Conservation (phyloP, 2,888 invertebrate genomes). For the Oscheius sp. region DNA sequence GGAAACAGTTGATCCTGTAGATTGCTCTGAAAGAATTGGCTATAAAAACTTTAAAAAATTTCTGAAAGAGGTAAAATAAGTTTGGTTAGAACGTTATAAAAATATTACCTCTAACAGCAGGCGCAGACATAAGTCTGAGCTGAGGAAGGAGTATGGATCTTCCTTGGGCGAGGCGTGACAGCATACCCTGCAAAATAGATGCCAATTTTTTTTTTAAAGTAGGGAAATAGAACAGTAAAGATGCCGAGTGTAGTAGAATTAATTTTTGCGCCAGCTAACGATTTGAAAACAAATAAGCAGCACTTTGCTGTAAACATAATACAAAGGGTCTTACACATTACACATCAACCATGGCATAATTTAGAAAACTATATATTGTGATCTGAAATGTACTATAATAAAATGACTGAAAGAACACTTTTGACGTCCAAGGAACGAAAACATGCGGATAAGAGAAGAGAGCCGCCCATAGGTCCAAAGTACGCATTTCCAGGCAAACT, state of each 20-base stretch:
- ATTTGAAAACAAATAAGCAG: not conserved
- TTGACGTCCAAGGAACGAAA: slow-evolving; percentile 8
- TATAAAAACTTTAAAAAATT: not conserved
- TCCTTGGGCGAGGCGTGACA: slow-evolving; percentile 26
- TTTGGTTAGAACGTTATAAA: too few species aligned
- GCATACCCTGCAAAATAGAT: slow-evolving; percentile 8
- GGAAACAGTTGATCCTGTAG: slow-evolving; percentile 15
- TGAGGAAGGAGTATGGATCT: not conserved
- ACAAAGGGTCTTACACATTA: not conserved
- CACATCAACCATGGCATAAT: too few species aligned
- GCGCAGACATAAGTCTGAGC: not conserved
- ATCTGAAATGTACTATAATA: too few species aligned
- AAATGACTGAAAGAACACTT: not conserved
- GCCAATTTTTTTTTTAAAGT: not conserved
- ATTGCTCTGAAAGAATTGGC: not conserved
- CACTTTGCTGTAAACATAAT: not conserved
- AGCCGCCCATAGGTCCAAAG: slow-evolving; percentile 24
- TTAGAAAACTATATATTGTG: not conserved
- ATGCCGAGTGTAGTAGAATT: too few species aligned
- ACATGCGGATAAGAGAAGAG: slow-evolving; percentile 14
- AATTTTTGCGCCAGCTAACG: too few species aligned
- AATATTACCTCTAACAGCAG: not conserved
- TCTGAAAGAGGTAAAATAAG: not conserved
- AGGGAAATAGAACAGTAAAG: not conserved
- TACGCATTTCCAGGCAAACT: not conserved